Conservation (phyloP, 2,888 invertebrate genomes). For the Mayetiola destructor region DNA sequence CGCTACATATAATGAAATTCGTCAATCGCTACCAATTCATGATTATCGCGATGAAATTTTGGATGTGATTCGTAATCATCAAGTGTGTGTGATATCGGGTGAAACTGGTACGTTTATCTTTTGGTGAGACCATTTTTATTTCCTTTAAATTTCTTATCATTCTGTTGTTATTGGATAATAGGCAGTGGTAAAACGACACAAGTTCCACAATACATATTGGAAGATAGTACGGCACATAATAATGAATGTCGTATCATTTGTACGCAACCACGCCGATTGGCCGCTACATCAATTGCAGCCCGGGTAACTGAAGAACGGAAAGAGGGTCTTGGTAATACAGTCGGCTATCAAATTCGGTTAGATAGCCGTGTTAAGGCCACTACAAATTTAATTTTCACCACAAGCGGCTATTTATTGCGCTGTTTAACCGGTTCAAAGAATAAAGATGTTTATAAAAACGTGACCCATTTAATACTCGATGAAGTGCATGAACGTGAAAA, state of each 20-base stretch:
- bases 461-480: slow-evolving; percentile 81
- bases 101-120: slow-evolving; percentile 47
- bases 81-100: slow-evolving; percentile 60
- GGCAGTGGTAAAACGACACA: slow-evolving; percentile 90
- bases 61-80: slow-evolving; percentile 47
- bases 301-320: slow-evolving; percentile 61
- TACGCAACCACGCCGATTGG: slow-evolving; percentile 83
- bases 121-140: not conserved
- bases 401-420: slow-evolving; percentile 42
- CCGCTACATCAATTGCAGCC: slow-evolving; percentile 79
- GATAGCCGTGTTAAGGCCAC: slow-evolving; percentile 65
- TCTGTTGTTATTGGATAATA: not conserved
- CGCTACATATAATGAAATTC: slow-evolving; percentile 37
- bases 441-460: slow-evolving; percentile 34
- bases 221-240: slow-evolving; percentile 47
- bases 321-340: slow-evolving; percentile 49
- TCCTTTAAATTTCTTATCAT: not conserved
- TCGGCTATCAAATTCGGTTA: slow-evolving; percentile 83
- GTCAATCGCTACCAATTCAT: slow-evolving; percentile 56
- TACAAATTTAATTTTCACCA: slow-evolving; percentile 23
- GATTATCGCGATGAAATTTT: slow-evolving; percentile 38
- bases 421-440: slow-evolving; percentile 69
- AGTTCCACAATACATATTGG: slow-evolving; percentile 83
- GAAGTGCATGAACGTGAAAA: slow-evolving; percentile 93
- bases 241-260: slow-evolving; percentile 72